Percentiles rank a stretch among this genome's conserved stretches.
phyloP scores from a whole-genome alignment of 2,113 vertebrate genomes.

The Conger conger region DNA sequence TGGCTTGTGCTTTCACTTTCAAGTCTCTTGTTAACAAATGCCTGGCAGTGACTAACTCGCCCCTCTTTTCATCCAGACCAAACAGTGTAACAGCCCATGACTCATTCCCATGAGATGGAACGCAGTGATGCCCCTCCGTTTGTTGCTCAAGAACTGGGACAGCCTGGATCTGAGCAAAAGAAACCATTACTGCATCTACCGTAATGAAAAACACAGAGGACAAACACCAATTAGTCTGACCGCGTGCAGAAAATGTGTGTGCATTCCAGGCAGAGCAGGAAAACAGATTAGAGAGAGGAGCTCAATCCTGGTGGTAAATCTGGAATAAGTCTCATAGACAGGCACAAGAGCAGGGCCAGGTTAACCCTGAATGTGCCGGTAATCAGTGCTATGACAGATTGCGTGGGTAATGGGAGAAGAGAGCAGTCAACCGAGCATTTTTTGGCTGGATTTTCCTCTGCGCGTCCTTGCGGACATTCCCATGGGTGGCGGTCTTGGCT shows the following conservation, averaged over 20 bases:
- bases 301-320: not conserved
- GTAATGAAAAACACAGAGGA: not conserved
- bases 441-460: not conserved
- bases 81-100: slow-evolving; percentile 29
- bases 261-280: not conserved
- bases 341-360: not conserved
- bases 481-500: not conserved
- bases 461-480: not conserved
- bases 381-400: not conserved
- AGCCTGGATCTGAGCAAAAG: not conserved
- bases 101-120: slow-evolving; percentile 23
- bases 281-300: slow-evolving; percentile 16
- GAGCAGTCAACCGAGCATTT: not conserved
- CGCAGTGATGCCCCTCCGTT: slow-evolving; percentile 1
- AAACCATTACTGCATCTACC: not conserved
- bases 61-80: slow-evolving; percentile 33
- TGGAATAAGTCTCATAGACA: not conserved
- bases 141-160: slow-evolving; percentile 12
- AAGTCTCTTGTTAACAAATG: slow-evolving; percentile 24
- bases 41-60: slow-evolving; percentile 32
- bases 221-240: not conserved
- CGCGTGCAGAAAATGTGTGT: not conserved
- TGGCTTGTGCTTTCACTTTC: slow-evolving; percentile 17
- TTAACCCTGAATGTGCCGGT: not conserved
- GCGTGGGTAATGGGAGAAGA: not conserved